phyloP scores from a whole-genome alignment of 2,797 vertebrate genomes.

The Syngnathus acus region DNA sequence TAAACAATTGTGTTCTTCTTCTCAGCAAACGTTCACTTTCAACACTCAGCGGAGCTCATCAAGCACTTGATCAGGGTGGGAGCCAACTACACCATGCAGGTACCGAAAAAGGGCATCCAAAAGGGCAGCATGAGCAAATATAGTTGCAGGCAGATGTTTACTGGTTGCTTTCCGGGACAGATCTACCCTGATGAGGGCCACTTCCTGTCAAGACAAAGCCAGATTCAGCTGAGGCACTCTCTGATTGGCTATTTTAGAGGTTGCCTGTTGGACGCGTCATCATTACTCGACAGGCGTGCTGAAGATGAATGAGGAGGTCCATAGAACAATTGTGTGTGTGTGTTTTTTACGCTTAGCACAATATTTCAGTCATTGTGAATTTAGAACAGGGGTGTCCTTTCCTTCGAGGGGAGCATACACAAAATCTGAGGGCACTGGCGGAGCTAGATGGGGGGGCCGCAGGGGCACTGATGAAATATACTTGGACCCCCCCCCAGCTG shows the following conservation, averaged over 20 bases:
- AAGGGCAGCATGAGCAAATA: not conserved
- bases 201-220: conserved; percentile 81
- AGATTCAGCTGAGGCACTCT: conserved; percentile 83
- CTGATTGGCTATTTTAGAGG: conserved; percentile 86
- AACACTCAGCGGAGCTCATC: conserved; percentile 94
- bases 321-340: not conserved
- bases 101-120: conserved; percentile 25
- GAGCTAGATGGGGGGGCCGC: too few relatives aligned
- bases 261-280: conserved; percentile 78
- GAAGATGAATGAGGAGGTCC: conserved; percentile 73
- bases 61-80: conserved; percentile 87
- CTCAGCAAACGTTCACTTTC: conserved; percentile 90
- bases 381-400: conserved; percentile 4
- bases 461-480: too few relatives aligned
- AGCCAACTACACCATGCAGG: conserved; percentile 96
- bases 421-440: not conserved
- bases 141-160: not conserved
- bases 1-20: conserved; percentile 6
- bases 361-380: conserved; percentile 21
- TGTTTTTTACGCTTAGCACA: conserved; percentile 46
- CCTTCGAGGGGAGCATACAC: not conserved
- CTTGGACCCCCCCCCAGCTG: too few relatives aligned
- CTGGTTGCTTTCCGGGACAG: conserved; percentile 51
- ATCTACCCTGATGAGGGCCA: conserved; percentile 96
- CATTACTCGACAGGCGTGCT: conserved; percentile 76